phyloP scores from a whole-genome alignment of 2,797 vertebrate genomes.

The Spinus olivaceus region DNA sequence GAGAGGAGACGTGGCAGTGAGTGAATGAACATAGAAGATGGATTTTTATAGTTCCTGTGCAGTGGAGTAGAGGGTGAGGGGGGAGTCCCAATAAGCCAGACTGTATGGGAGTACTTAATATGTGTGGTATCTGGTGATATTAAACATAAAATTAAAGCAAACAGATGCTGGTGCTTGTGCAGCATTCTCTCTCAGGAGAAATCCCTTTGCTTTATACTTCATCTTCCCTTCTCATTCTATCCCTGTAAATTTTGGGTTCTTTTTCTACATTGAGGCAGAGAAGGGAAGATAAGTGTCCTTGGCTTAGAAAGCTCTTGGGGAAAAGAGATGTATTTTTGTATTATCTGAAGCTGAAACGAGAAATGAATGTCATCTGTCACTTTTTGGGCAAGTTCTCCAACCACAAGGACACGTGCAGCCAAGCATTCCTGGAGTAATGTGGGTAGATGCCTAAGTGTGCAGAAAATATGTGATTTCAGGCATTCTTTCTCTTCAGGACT shows the following conservation, averaged over 20 bases:
- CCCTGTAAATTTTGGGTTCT: not conserved
- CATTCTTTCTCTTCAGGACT: not conserved
- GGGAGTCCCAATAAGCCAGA: not conserved
- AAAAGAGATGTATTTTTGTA: not conserved
- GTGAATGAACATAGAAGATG: not conserved
- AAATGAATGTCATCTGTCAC: slow-evolving; percentile 3
- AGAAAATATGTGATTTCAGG: not conserved
- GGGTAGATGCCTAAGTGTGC: not conserved
- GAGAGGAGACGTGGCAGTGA: not conserved
- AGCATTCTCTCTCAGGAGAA: not conserved
- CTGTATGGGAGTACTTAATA: not conserved
- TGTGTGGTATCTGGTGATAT: not conserved
- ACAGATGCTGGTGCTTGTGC: not conserved
- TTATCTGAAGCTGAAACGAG: not conserved
- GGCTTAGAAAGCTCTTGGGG: not conserved
- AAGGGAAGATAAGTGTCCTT: not conserved
- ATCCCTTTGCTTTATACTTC: not conserved
- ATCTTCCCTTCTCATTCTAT: not conserved
- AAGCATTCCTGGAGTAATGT: not conserved
- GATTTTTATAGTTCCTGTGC: not conserved
- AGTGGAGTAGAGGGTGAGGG: not conserved
- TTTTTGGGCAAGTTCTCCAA: not conserved
- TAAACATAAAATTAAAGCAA: not conserved
- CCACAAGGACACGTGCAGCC: not conserved
- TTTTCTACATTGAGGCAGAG: not conserved